Evolutionary conservation across 2,888 invertebrate genomes (phyloP), one percentile per base, ranked within the genome.

Genomic region (Leptodirus hochenwartii): DNA sequence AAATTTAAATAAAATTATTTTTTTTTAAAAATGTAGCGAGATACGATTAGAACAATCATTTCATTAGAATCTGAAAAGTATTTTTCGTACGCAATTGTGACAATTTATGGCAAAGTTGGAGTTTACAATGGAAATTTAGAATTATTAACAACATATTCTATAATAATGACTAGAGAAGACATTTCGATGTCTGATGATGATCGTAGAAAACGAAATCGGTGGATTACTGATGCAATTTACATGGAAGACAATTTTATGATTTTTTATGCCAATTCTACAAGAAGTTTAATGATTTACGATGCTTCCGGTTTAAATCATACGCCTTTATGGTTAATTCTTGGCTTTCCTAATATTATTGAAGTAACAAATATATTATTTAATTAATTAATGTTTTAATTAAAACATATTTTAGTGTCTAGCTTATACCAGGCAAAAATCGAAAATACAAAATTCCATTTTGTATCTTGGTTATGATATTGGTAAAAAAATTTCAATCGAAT

Each of bases 161-260:
- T 62, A 4, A 63, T 67, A 34, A 62, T 64, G 43, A 61, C 62
- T 3, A 50, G 64, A 30, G 60, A 58, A 12, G 66, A 66, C 16
- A 41, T 60, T 2, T 50, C 44, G 3, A 49, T 58, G 8, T 56
- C 33, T 14, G 43, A 47, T 24, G 50, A 39, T 36, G 50, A 45
- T 37, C 45, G 43, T 42, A 47, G 61, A 8, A 54, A 64, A 2
- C 59, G 58, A 34, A 63, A 62, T 37, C 54, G 60, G 22, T 72
- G 71, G 71, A 57, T 73, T 3, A 71, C 70, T 0, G 72, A 72
- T 39, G 69, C 63, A 0, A 44, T 69, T 3, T 69, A 66, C 45
- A 49, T 56, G 11, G 49, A 62, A 51, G 69, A 71, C 38, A 59
- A 62, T 3, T 56, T 62, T 30, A 59, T 60, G 41, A 48, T 72